Conservation (phyloP, 2,888 invertebrate genomes). For the Blera fallax region DNA sequence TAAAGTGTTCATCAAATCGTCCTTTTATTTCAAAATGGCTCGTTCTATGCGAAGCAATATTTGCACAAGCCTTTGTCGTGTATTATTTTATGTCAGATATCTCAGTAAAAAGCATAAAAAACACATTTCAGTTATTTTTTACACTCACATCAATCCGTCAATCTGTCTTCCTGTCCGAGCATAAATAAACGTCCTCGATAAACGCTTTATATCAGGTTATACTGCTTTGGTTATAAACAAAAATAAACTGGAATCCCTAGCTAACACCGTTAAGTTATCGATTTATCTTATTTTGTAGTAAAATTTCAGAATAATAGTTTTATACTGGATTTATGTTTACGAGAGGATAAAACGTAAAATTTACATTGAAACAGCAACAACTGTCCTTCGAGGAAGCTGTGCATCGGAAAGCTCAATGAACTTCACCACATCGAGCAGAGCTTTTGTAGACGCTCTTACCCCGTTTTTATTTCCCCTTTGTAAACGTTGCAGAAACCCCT, state of each 20-base stretch:
- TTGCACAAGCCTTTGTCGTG: background rate
- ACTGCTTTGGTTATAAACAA: constrained; percentile 17
- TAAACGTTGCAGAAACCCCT: constrained; percentile 31
- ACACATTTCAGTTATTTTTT: background rate
- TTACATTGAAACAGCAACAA: constrained; percentile 41
- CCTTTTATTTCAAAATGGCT: no score
- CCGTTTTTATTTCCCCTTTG: constrained; percentile 19
- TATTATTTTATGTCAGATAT: background rate
- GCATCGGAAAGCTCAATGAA: background rate
- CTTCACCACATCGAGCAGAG: constrained; percentile 25
- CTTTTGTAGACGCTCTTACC: constrained; percentile 28
- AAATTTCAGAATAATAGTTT: constrained; percentile 47
- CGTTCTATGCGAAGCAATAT: background rate
- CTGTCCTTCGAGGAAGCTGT: background rate
- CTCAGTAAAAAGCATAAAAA: background rate
- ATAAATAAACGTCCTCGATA: constrained; percentile 20
- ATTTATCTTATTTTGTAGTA: constrained; percentile 20
- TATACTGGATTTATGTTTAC: constrained; percentile 14
- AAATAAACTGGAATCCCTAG: no score
- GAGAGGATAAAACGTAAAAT: constrained; percentile 34
- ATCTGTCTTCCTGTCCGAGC: constrained; percentile 10
- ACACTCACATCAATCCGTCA: background rate
- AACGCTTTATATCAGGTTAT: constrained; percentile 1
- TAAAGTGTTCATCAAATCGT: no score
- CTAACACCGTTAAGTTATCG: constrained; percentile 16